Evolutionary conservation across 2,888 invertebrate species (phyloP).

Genomic region (Lobophora halterata): DNA sequence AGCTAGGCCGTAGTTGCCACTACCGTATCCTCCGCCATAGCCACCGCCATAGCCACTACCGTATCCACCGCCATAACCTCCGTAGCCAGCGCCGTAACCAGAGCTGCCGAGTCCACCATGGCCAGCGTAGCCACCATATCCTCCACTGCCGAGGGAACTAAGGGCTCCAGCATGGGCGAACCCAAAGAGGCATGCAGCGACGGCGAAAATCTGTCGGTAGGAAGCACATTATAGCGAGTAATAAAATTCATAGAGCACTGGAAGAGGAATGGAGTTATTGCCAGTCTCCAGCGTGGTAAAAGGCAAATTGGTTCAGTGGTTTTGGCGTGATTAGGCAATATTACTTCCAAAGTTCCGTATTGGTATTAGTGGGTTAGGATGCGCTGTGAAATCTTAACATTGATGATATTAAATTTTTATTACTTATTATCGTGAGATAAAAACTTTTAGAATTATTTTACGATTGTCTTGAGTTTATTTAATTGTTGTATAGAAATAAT

Average conservation of each 20-base stretch:
- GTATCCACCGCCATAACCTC: conserved; percentile 14
- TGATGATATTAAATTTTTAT: conserved; percentile 2
- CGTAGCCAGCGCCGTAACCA: conserved; percentile 29
- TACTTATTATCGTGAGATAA: no score
- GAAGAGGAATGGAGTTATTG: no score
- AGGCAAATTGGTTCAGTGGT: no score
- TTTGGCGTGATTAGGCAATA: no score
- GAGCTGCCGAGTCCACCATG: conserved; percentile 12
- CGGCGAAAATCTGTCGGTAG: conserved; percentile 44
- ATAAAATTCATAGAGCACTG: no score
- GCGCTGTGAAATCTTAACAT: no score
- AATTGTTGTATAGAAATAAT: no score
- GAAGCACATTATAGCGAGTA: conserved; percentile 2
- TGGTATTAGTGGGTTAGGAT: no score
- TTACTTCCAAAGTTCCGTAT: no score
- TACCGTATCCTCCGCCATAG: conserved; percentile 12
- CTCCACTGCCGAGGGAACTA: conserved; percentile 25
- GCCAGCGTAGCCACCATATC: conserved; percentile 18
- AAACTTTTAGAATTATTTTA: no score
- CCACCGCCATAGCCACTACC: conserved; percentile 20
- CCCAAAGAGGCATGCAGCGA: conserved; percentile 49
- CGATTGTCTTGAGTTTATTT: no score
- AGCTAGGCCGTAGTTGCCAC: conserved; percentile 24
- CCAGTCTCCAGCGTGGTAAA: no score
- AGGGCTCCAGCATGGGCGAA: conserved; percentile 46